phyloP scores from a whole-genome alignment of 2,113 vertebrate species.

The Himantopus leucocephalus region DNA sequence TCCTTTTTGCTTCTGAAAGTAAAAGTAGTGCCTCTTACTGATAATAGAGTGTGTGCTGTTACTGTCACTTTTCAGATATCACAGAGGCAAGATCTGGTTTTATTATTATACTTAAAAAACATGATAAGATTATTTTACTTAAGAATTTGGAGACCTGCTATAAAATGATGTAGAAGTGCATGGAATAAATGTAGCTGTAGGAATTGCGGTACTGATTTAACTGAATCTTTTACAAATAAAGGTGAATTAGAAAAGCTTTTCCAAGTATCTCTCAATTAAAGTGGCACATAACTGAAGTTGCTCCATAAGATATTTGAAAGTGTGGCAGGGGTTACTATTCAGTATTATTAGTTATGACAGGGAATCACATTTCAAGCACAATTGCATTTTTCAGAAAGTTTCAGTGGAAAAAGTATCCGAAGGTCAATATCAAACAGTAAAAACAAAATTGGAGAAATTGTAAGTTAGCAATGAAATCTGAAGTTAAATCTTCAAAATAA shows the following conservation, averaged over 20 bases:
- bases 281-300: neutral
- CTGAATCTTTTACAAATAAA: neutral
- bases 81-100: neutral
- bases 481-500: neutral
- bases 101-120: neutral
- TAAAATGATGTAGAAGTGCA: neutral
- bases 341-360: neutral
- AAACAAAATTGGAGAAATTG: neutral
- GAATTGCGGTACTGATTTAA: neutral
- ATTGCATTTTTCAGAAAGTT: neutral
- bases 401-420: neutral
- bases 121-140: neutral
- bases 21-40: neutral
- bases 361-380: neutral
- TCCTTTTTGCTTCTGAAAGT: neutral
- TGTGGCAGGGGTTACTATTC: neutral
- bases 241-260: neutral
- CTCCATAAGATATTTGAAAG: neutral
- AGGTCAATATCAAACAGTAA: neutral
- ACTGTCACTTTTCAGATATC: neutral
- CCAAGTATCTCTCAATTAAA: neutral
- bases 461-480: neutral
- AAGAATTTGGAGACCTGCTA: neutral
- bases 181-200: neutral
- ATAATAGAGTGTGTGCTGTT: neutral